Conservation (phyloP, 1,140 invertebrate species). For the Hyles euphorbiae region DNA sequence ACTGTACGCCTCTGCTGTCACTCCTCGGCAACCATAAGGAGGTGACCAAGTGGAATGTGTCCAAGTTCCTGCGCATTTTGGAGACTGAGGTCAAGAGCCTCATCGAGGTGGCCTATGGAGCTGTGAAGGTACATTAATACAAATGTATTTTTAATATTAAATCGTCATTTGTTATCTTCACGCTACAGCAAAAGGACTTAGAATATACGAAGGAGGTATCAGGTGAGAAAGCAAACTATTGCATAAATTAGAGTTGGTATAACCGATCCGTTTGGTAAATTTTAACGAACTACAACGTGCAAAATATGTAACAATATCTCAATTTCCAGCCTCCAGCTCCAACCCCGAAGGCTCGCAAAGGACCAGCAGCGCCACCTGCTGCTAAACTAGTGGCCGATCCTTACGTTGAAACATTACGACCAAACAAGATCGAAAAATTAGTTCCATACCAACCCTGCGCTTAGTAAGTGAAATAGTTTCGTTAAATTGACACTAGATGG, state of each 20-base stretch:
- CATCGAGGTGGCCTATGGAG: slow-evolving; percentile 74
- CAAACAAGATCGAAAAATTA: slow-evolving; percentile 60
- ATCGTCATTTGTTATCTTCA: not conserved
- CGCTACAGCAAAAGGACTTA: no score
- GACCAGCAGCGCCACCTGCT: slow-evolving; percentile 21
- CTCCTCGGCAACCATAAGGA: slow-evolving; percentile 77
- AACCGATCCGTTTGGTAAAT: no score
- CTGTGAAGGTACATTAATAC: slow-evolving; percentile 51
- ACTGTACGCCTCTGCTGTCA: slow-evolving; percentile 78
- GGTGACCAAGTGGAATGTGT: slow-evolving; percentile 76
- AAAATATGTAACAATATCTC: not conserved
- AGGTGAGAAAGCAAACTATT: no score
- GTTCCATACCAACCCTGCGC: slow-evolving; percentile 64
- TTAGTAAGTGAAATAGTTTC: slow-evolving; percentile 45
- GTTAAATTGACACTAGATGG: no score
- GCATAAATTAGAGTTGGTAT: no score
- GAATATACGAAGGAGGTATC: no score
- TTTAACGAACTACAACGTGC: no score
- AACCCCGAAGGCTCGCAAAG: slow-evolving; percentile 54
- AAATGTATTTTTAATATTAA: not conserved
- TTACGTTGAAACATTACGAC: slow-evolving; percentile 44
- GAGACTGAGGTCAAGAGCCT: slow-evolving; percentile 78
- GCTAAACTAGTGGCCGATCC: slow-evolving; percentile 60
- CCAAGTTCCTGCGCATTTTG: slow-evolving; percentile 80
- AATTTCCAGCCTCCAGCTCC: slow-evolving; percentile 51